Evolutionary conservation across 2,797 vertebrate genomes (phyloP).

Genomic region (Sparidentex hasta): DNA sequence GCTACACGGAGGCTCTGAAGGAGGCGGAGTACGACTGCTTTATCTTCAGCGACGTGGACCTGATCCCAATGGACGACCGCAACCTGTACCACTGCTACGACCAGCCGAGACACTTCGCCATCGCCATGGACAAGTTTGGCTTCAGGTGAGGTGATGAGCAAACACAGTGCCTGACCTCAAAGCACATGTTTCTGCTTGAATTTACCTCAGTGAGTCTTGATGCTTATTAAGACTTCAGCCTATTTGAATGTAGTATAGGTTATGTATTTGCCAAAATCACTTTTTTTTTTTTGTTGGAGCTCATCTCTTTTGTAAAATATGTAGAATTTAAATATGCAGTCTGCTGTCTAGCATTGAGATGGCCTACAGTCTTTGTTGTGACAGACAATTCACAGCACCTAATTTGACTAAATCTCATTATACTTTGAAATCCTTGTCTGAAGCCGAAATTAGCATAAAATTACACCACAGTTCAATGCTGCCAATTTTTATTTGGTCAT

Average conservation of each 20-base stretch:
- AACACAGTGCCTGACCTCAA: too few species aligned
- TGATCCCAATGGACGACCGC: slow-evolving; percentile 98
- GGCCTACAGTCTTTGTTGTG: slow-evolving; percentile 28
- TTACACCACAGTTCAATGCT: slow-evolving; percentile 43
- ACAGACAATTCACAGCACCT: slow-evolving; percentile 47
- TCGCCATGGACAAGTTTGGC: slow-evolving; percentile 99
- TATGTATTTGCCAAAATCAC: background rate
- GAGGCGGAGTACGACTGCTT: slow-evolving; percentile 96
- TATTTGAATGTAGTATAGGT: background rate
- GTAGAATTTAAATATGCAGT: slow-evolving; percentile 17
- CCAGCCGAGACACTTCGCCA: slow-evolving; percentile 97
- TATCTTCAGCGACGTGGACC: slow-evolving; percentile 98
- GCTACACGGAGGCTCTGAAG: slow-evolving; percentile 94
- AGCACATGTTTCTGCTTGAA: background rate
- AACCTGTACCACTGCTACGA: slow-evolving; percentile 99
- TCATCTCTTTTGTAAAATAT: slow-evolving; percentile 16
- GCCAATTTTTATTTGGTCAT: slow-evolving; percentile 50
- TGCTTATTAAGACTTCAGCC: background rate
- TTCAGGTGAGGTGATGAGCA: slow-evolving; percentile 88
- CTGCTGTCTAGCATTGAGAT: background rate
- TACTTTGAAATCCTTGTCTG: slow-evolving; percentile 50
- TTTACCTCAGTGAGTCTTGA: background rate
- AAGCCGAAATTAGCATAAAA: slow-evolving; percentile 53
- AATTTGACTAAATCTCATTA: slow-evolving; percentile 57
- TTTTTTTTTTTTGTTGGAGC: background rate